These are phyloP conservation scores for Cryptus armator DNA, from an alignment of 2,888 invertebrate genomes.

Conservation along the genomic window DNA sequence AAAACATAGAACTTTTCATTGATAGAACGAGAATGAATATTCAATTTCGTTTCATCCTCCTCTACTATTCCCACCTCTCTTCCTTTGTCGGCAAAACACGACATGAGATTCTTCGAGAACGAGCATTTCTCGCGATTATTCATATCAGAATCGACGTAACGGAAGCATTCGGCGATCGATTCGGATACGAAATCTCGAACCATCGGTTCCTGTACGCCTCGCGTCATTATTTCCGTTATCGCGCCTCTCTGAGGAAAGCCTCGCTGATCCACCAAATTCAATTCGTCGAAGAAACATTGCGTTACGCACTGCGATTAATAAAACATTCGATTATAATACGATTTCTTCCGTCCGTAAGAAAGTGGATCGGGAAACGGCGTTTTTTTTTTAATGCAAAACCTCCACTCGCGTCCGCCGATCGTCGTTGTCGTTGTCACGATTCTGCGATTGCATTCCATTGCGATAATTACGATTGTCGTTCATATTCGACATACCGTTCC, in stretches of 20 bases:
- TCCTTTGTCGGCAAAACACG: slow-evolving; percentile 91
- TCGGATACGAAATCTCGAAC: slow-evolving; percentile 90
- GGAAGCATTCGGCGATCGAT: slow-evolving; percentile 90
- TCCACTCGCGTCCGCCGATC: slow-evolving; percentile 70
- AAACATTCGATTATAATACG: not conserved
- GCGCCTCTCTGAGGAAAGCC: slow-evolving; percentile 89
- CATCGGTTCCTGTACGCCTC: slow-evolving; percentile 88
- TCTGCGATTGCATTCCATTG: slow-evolving; percentile 55
- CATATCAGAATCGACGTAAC: slow-evolving; percentile 84
- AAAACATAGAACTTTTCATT: slow-evolving; percentile 70
- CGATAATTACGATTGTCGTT: slow-evolving; percentile 55
- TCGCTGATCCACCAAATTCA: slow-evolving; percentile 88
- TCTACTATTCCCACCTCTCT: slow-evolving; percentile 84
- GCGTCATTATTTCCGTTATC: slow-evolving; percentile 88
- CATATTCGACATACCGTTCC: slow-evolving; percentile 30
- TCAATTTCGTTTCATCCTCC: slow-evolving; percentile 9
- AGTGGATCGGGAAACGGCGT: not conserved
- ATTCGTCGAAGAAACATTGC: slow-evolving; percentile 90
- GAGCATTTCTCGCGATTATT: slow-evolving; percentile 87
- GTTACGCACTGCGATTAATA: slow-evolving; percentile 86
- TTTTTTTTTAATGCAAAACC: slow-evolving; percentile 20
- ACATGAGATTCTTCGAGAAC: slow-evolving; percentile 88
- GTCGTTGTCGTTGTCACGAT: slow-evolving; percentile 63
- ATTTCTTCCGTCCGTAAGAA: not conserved
- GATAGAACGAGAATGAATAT: slow-evolving; percentile 27